Conservation (phyloP, 2,888 invertebrate species). For the Pandemis heparana region DNA sequence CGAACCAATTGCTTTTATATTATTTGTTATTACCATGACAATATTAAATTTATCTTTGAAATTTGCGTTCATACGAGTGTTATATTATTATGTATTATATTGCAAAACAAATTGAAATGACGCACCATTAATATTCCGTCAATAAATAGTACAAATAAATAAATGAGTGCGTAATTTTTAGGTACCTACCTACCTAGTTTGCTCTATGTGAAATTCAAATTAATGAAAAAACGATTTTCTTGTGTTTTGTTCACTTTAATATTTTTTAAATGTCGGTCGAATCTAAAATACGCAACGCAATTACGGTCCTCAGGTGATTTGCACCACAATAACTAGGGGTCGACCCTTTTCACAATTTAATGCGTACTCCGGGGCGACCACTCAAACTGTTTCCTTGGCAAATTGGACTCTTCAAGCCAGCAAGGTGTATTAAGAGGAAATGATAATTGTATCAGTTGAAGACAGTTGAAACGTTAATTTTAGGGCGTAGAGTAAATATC, state of each 20-base stretch:
- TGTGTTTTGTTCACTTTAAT: neutral
- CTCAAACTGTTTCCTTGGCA: conserved; percentile 17
- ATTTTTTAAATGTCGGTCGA: conserved; percentile 3
- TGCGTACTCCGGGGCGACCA: conserved; percentile 15
- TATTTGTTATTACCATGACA: no score
- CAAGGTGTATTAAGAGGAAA: conserved; percentile 3
- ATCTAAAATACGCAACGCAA: conserved; percentile 26
- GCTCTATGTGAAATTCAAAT: no score
- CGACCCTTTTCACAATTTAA: conserved; percentile 39
- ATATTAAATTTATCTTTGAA: no score
- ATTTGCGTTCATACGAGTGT: no score
- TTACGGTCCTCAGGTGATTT: conserved; percentile 32
- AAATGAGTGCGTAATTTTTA: no score
- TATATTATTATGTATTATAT: no score
- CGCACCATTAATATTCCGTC: no score
- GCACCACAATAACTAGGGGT: conserved; percentile 39
- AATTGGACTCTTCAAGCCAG: conserved; percentile 21
- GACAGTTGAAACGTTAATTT: neutral
- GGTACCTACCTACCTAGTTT: no score
- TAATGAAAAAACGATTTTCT: no score
- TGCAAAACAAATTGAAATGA: no score
- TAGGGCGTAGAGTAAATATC: neutral
- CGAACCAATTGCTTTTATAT: no score
- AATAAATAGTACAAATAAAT: no score
- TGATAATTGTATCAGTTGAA: neutral